Base-by-base conservation (phyloP, 2,113 vertebrate species). In the Crotophaga sulcirostris region DNA sequence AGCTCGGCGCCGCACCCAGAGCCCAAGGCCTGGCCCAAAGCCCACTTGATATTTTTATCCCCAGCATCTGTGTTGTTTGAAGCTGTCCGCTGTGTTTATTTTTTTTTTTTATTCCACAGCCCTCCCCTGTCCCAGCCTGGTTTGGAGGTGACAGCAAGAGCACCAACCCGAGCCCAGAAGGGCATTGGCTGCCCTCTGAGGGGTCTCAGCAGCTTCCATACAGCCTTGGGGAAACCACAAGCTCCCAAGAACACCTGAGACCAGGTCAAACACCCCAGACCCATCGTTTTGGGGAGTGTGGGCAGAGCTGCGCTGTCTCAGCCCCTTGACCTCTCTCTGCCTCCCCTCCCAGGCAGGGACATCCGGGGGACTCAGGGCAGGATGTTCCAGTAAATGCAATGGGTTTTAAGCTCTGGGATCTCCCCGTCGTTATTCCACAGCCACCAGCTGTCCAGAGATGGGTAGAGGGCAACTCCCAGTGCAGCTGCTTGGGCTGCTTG, bases 31-130 rank as follows among this genome's bases (percentile, higher is more conserved):
- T 87, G 96, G 93, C 95, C 34, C 12, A 0, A 16, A 33, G 84
- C 95, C 95, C 70, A 0, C 1, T 13, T 1, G 86, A 0, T 96
- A 94, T 96, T 96, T 97, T 96, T 94, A 89, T 76, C 90, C 87
- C 92, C 0, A n/a, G 93, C 11, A 77, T 86, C 66, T 2, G 72
- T 38, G 87, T 24, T 64, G 69, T 79, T 94, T 56, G 84, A 91
- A 95, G 93, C 58, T 11, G 31, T 42, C 29, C 2, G 29, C 62
- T 18, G 29, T 24, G 12, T 8, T 36, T 42, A n/a, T 42, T 42
- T 10, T 42, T 42, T 42, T 42, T 81, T 42, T 79, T 78, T 25
- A 12, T 13, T 28, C 11, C 9, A 64, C 20, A 56, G 63, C 72
- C 73, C 26, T 87, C 8, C 62, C 92, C 92, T 25, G 60, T 12